Conservation (phyloP, 2,888 invertebrate species). For the Geophilus truncorum region DNA sequence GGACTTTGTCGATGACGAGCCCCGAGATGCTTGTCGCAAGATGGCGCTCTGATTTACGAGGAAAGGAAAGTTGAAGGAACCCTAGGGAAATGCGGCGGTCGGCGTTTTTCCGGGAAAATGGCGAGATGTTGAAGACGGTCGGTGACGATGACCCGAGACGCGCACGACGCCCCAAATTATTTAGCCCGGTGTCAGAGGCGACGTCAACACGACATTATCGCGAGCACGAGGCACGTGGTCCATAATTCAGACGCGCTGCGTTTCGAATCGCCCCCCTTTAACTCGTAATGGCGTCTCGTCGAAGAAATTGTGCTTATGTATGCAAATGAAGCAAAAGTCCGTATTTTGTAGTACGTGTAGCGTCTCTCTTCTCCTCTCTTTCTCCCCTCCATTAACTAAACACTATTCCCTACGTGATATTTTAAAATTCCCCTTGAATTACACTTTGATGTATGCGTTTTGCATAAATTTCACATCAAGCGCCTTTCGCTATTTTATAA, state of each 20-base stretch:
- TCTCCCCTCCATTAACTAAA: slow-evolving; percentile 33
- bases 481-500: neutral
- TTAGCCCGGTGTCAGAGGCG: slow-evolving; percentile 34
- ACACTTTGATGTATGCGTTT: slow-evolving; percentile 34
- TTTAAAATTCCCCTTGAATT: slow-evolving; percentile 29
- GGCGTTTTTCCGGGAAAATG: too few relatives aligned
- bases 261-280: slow-evolving; percentile 8
- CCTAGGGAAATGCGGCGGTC: too few relatives aligned
- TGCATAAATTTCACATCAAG: slow-evolving; percentile 32
- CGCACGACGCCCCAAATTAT: slow-evolving; percentile 28
- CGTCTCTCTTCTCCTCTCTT: slow-evolving; percentile 6
- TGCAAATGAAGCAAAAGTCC: slow-evolving; percentile 31
- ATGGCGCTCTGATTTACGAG: neutral
- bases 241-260: slow-evolving; percentile 30
- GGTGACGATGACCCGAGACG: neutral
- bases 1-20: neutral
- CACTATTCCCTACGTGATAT: slow-evolving; percentile 33
- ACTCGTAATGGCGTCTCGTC: slow-evolving; percentile 28
- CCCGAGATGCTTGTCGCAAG: neutral
- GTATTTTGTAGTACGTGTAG: slow-evolving; percentile 29
- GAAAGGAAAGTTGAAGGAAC: too few relatives aligned
- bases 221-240: slow-evolving; percentile 30
- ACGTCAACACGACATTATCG: slow-evolving; percentile 36
- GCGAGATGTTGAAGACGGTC: neutral
- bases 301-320: slow-evolving; percentile 34